phyloP scores from a whole-genome alignment of 2,888 invertebrate genomes.

The Xestia c-nigrum region DNA sequence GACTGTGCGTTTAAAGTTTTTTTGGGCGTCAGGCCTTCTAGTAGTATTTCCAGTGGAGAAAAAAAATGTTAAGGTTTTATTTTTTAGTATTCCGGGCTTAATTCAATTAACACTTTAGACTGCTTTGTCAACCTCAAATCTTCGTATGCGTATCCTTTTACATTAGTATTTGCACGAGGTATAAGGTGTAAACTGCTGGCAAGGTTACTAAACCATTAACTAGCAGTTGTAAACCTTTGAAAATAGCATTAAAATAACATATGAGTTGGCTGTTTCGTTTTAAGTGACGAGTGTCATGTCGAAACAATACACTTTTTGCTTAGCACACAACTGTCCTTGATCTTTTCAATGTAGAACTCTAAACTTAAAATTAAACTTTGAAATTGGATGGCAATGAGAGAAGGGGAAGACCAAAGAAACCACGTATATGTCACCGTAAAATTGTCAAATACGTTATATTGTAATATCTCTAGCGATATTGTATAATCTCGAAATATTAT shows the following conservation, averaged over 20 bases:
- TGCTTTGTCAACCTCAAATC: neutral
- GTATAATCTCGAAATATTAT: no score
- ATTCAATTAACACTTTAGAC: conserved; percentile 30
- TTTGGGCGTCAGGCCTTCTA: conserved; percentile 1
- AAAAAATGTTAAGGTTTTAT: neutral
- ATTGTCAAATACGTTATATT: no score
- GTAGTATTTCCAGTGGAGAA: neutral
- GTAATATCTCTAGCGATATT: no score
- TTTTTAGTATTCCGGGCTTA: neutral
- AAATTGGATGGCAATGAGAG: neutral
- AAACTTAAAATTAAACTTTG: neutral
- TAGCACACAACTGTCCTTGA: neutral
- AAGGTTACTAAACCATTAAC: conserved; percentile 16
- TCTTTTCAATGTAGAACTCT: neutral
- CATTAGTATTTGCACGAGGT: neutral
- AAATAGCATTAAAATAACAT: conserved; percentile 5
- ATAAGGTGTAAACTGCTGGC: conserved; percentile 22
- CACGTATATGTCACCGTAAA: no score
- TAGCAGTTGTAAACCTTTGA: conserved; percentile 12
- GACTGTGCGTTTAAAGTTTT: neutral
- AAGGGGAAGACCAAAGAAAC: neutral
- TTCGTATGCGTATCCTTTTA: neutral
- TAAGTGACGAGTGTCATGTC: neutral
- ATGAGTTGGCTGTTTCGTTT: conserved; percentile 6
- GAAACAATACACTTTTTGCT: conserved; percentile 8